These are phyloP conservation scores for Choloepus didactylus DNA, from an alignment of 2,797 vertebrate species.

Conservation along the genomic window DNA sequence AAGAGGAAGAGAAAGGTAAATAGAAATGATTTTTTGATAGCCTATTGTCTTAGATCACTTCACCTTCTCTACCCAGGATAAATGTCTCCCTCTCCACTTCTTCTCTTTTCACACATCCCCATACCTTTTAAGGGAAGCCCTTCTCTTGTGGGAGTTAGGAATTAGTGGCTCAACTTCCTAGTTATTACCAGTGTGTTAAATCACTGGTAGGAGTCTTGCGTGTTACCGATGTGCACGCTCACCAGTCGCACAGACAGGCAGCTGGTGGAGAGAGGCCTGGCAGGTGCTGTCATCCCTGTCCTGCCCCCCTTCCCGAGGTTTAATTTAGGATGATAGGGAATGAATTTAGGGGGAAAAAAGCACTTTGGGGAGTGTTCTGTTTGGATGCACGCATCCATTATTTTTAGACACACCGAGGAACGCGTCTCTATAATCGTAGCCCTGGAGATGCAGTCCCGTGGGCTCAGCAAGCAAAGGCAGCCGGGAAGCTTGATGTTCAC, in stretches of 20 bases:
- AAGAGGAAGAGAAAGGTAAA: slow-evolving; percentile 75
- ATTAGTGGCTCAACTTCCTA: slow-evolving; percentile 68
- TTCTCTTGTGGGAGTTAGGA: slow-evolving; percentile 45
- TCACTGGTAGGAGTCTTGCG: neutral
- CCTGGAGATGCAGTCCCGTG: neutral
- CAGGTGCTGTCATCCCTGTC: neutral
- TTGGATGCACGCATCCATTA: neutral
- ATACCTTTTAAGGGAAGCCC: slow-evolving; percentile 33
- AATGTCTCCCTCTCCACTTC: slow-evolving; percentile 32
- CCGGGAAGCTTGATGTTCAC: neutral
- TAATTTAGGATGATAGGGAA: neutral
- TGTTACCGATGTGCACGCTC: neutral
- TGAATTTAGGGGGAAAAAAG: neutral
- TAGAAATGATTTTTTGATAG: slow-evolving; percentile 74
- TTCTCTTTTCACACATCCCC: neutral
- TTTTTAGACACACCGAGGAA: neutral
- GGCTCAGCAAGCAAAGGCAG: neutral
- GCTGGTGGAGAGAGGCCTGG: neutral
- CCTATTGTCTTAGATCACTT: slow-evolving; percentile 67
- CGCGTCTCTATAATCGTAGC: neutral
- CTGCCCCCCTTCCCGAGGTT: neutral
- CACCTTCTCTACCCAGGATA: slow-evolving; percentile 43
- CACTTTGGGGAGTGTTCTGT: neutral
- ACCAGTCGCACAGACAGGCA: neutral
- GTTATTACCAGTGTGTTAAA: slow-evolving; percentile 71